Percentiles rank a stretch among this genome's conserved stretches.
phyloP scores from a whole-genome alignment of 2,888 invertebrate species.

The Drosophila neutralis region DNA sequence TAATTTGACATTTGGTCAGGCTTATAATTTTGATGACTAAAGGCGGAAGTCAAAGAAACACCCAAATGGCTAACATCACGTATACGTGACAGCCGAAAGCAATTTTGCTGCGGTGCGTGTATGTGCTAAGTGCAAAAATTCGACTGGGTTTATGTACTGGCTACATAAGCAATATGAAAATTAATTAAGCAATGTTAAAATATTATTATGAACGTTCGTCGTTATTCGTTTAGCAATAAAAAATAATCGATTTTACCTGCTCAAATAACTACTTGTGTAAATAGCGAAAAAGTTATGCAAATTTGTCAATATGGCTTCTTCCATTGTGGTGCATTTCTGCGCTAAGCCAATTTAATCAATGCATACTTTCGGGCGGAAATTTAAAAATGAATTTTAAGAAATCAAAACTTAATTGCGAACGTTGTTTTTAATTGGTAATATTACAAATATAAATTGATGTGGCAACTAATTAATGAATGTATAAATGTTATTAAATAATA shows the following conservation, averaged over 20 bases:
- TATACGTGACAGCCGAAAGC: constrained; percentile 16
- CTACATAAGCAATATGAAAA: not conserved
- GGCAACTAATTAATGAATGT: not conserved
- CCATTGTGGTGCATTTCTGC: not conserved
- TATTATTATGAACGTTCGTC: too few relatives aligned
- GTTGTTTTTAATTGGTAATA: not conserved
- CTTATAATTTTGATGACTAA: constrained; percentile 37
- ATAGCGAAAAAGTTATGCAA: not conserved
- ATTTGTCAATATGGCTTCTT: not conserved
- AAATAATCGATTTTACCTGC: not conserved
- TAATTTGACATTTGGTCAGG: constrained; percentile 64
- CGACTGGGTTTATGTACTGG: constrained; percentile 11
- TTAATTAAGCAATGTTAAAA: not conserved
- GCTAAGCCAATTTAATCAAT: not conserved
- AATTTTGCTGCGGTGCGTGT: constrained; percentile 6
- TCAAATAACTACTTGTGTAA: not conserved
- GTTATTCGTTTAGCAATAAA: not conserved
- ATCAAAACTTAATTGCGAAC: not conserved
- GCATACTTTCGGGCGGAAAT: constrained; percentile 30
- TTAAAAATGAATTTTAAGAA: not conserved
- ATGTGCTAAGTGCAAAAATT: not conserved
- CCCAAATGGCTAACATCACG: constrained; percentile 19
- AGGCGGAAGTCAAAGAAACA: constrained; percentile 45
- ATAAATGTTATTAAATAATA: not conserved
- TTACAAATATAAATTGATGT: not conserved